A percentile compares a stretch with the other conserved stretches of the same genome.
These are phyloP conservation scores for Barypeithes pellucidus DNA, from an alignment of 2,888 invertebrate genomes.

Conservation along the genomic window DNA sequence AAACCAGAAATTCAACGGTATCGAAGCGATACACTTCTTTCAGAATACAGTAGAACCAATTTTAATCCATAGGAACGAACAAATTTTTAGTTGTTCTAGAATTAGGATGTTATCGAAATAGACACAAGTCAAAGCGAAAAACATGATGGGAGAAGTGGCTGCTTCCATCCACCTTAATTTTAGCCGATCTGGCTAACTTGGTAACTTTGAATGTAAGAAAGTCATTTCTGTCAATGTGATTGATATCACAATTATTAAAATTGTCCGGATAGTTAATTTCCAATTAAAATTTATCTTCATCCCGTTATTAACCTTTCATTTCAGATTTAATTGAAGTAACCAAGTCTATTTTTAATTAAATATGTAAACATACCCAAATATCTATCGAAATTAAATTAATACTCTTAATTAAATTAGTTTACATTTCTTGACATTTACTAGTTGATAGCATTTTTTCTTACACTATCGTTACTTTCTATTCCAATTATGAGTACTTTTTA, in stretches of 20 bases:
- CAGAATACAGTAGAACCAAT: slow-evolving; percentile 88
- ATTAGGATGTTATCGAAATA: slow-evolving; percentile 95
- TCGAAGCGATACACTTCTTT: slow-evolving; percentile 88
- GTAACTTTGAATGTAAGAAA: too few relatives aligned
- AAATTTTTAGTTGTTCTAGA: slow-evolving; percentile 94
- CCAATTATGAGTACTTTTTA: background rate
- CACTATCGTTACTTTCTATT: slow-evolving; percentile 2
- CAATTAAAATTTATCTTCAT: too few relatives aligned
- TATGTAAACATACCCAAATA: too few relatives aligned
- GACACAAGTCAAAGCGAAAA: slow-evolving; percentile 98
- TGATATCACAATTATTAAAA: too few relatives aligned
- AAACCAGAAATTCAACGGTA: slow-evolving; percentile 95
- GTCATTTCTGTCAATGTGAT: too few relatives aligned
- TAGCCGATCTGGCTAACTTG: too few relatives aligned
- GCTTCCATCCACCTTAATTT: slow-evolving; percentile 98
- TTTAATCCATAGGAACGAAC: slow-evolving; percentile 88
- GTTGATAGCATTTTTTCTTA: background rate
- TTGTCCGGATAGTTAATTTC: too few relatives aligned
- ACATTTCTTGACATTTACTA: background rate
- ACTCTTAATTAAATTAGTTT: background rate
- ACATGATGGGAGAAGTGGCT: slow-evolving; percentile 97
- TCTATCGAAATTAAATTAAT: too few relatives aligned
- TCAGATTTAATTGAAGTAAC: too few relatives aligned
- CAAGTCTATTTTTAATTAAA: too few relatives aligned
- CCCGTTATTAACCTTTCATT: too few relatives aligned